These are phyloP conservation scores for Trichopria drosophilae DNA, from an alignment of 2,888 invertebrate species.

Conservation along the genomic window DNA sequence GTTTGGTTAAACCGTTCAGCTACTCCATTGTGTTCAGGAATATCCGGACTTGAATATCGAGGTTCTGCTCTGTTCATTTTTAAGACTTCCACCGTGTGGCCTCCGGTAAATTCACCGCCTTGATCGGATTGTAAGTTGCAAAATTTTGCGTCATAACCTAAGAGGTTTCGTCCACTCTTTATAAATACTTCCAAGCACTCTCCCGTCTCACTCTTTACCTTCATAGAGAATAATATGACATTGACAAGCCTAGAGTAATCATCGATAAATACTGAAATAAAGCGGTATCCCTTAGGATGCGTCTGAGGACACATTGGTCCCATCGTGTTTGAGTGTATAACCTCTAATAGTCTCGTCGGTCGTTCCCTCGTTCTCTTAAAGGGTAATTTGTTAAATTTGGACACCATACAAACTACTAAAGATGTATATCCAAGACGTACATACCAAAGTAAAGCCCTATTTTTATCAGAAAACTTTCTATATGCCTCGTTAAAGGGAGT, in stretches of 20 bases:
- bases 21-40: no score
- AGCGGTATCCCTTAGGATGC: slow-evolving; percentile 21
- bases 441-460: slow-evolving; percentile 34
- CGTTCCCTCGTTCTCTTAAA: neutral
- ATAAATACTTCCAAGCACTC: slow-evolving; percentile 11
- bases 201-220: slow-evolving; percentile 25
- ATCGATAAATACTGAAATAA: slow-evolving; percentile 29
- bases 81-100: slow-evolving; percentile 5
- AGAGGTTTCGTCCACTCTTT: slow-evolving; percentile 7
- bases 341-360: slow-evolving; percentile 4
- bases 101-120: slow-evolving; percentile 12
- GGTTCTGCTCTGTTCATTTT: slow-evolving; percentile 8
- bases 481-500: slow-evolving; percentile 15
- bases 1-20: no score
- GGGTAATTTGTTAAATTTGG: slow-evolving; percentile 1
- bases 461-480: slow-evolving; percentile 18
- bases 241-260: slow-evolving; percentile 32
- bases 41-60: slow-evolving; percentile 8
- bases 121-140: slow-evolving; percentile 9
- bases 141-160: slow-evolving; percentile 9
- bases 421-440: slow-evolving; percentile 33
- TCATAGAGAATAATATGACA: slow-evolving; percentile 31
- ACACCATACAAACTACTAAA: slow-evolving; percentile 1
- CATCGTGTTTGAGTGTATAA: slow-evolving; percentile 30
- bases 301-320: slow-evolving; percentile 21